Percentiles rank a stretch among this genome's conserved stretches.
Conservation (phyloP, 2,888 invertebrate species). For the Mystacides longicornis region DNA sequence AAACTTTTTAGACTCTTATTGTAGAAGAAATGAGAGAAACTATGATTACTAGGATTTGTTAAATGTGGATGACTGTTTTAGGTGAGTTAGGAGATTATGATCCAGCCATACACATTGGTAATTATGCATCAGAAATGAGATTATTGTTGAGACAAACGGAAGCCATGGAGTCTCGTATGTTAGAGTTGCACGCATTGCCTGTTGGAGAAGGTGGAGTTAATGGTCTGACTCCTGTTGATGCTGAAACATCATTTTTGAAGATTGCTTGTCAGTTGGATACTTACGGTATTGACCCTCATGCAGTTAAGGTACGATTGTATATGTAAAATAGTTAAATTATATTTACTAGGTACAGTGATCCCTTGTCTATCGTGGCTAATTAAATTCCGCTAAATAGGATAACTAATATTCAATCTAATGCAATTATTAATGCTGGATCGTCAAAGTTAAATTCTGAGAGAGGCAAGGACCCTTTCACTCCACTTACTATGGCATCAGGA, state of each 20-base stretch:
- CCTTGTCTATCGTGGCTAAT: not conserved
- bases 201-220: conserved; percentile 56
- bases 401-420: no score
- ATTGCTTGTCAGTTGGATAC: conserved; percentile 89
- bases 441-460: no score
- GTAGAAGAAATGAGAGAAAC: no score
- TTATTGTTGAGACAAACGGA: conserved; percentile 88
- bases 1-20: no score
- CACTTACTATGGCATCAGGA: no score
- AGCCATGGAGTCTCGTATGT: conserved; percentile 85
- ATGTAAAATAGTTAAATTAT: not conserved
- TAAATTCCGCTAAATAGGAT: not conserved
- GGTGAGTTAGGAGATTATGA: conserved; percentile 95
- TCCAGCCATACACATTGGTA: conserved; percentile 76
- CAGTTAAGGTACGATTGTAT: conserved; percentile 72
- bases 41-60: no score
- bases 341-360: not conserved
- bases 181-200: conserved; percentile 80
- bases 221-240: conserved; percentile 78
- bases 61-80: no score
- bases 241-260: conserved; percentile 85
- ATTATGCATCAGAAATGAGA: conserved; percentile 87
- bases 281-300: conserved; percentile 96
- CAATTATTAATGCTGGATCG: no score
- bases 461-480: no score